Evolutionary conservation across 1,140 invertebrate genomes (phyloP).

Genomic region (Heterodera carotae): DNA sequence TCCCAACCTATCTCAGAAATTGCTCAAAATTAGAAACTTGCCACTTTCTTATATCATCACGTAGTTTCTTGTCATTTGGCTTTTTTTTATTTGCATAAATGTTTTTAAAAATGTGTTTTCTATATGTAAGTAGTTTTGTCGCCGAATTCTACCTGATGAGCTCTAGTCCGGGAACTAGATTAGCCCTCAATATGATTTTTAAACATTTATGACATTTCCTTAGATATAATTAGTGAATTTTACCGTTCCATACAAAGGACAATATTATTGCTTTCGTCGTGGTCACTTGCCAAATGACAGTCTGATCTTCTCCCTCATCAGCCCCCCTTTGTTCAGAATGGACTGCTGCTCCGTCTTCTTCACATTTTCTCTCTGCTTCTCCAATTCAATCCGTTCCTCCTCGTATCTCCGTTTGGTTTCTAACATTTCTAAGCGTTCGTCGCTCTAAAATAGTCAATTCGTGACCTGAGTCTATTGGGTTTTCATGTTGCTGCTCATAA

Average conservation of each 20-base stretch:
- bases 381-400: slow-evolving; percentile 39
- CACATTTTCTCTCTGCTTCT: slow-evolving; percentile 44
- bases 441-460: slow-evolving; percentile 52
- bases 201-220: no score
- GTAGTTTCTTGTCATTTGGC: not conserved
- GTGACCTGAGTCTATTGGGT: no score
- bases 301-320: slow-evolving; percentile 45
- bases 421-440: slow-evolving; percentile 52
- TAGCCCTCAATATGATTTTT: no score
- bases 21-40: not conserved
- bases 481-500: not conserved
- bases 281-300: slow-evolving; percentile 44
- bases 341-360: slow-evolving; percentile 49
- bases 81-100: not conserved
- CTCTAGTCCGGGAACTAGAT: no score
- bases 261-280: not conserved
- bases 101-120: no score
- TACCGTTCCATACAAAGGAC: not conserved
- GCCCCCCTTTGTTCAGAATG: slow-evolving; percentile 52
- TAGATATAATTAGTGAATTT: no score
- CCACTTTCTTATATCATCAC: not conserved
- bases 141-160: no score
- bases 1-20: not conserved
- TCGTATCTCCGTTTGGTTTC: slow-evolving; percentile 48
- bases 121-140: no score